phyloP scores from a whole-genome alignment of 2,797 vertebrate species.

The Acrossocheilus fasciatus region DNA sequence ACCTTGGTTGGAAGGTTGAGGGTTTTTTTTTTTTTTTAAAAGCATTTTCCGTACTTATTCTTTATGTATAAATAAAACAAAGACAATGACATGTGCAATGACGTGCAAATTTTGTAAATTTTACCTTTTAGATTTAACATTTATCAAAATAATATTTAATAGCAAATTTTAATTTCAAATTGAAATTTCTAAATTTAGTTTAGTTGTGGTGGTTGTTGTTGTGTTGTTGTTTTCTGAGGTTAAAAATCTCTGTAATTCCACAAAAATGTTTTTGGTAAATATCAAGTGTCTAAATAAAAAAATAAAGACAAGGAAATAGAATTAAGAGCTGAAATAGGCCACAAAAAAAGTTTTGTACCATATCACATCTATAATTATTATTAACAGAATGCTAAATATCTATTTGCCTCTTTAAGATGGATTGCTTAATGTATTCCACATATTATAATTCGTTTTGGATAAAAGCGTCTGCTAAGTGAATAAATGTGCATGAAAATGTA shows the following conservation, averaged over 20 bases:
- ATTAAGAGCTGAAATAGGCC: background rate
- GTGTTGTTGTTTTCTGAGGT: background rate
- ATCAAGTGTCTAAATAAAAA: background rate
- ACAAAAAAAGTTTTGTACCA: background rate
- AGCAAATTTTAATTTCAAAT: background rate
- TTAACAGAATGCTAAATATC: too few species aligned
- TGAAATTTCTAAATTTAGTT: background rate
- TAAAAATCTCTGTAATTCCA: background rate
- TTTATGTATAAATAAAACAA: background rate
- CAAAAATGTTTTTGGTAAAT: background rate
- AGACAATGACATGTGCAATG: background rate
- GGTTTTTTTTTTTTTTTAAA: background rate
- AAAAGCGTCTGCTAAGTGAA: too few species aligned
- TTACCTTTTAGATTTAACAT: background rate
- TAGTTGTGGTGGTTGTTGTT: background rate
- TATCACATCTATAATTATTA: background rate
- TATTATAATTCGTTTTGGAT: too few species aligned
- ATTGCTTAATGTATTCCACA: too few species aligned
- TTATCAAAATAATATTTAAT: background rate
- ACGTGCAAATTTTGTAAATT: background rate
- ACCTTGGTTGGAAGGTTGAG: background rate
- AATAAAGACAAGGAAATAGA: background rate
- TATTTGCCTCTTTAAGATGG: too few species aligned
- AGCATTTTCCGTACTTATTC: background rate
- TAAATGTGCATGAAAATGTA: too few species aligned